Evolutionary conservation across 2,113 vertebrate species (phyloP), one percentile per base, ranked within the genome.

Genomic region (Zootoca vivipara): DNA sequence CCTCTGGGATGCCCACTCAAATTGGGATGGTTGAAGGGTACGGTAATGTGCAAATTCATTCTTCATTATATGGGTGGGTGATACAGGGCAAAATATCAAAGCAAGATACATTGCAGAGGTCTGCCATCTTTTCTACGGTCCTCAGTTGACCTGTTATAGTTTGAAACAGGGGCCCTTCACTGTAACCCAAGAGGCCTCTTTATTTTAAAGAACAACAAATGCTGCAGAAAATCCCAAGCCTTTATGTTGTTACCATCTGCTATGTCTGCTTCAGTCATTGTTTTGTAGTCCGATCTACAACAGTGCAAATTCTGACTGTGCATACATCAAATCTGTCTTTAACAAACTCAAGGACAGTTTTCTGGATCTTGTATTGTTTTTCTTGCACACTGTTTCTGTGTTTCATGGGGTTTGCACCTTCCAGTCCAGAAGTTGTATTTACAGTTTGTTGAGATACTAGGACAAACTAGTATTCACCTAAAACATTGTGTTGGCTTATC

Each of bases 201-300:
- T 58, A 40, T 85, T 64, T 77, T 77, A 77, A 85, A 85, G 35
- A 73, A 64, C 84, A 85, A 65, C 84, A 35, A 64, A 65, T 84
- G 67, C 42, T 35, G 20, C 3, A 73, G 42, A 82, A 58, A 33
- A 84, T 56, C 82, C 24, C n/a, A 33, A 24, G 46, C 42, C 69
- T 73, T 65, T 85, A 77, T 77, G 56, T 77, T 62, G 84, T 85
- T 85, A 77, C 73, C 84, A 85, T 77, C 72, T 85, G 84, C 73
- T 64, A 30, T 30, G 18, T 65, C 73, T 85, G 73, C 56, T 77
- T 46, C 58, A 42, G 73, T 46, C 72, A 38, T 77, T n/a, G 46
- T 85, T 85, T 85, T 26, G 69, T 20, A 74, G 52, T 30, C 26
- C 35, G 35, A 42, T 85, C 38, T 78, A 46, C n/a, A 67, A 78